These are phyloP conservation scores for Megaptera novaeangliae DNA, from an alignment of 2,113 vertebrate genomes.

Conservation along the genomic window DNA sequence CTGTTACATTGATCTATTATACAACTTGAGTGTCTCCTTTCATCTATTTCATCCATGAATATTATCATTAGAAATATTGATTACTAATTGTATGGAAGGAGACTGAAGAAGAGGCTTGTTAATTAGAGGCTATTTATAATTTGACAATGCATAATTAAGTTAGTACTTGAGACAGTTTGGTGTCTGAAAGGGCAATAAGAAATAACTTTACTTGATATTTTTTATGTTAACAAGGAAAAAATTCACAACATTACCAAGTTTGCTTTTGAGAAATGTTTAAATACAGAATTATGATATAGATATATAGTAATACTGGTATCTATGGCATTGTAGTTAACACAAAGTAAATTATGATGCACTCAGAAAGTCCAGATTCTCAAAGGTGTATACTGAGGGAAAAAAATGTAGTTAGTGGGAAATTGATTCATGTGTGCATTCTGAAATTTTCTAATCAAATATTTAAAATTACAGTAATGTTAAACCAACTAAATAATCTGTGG, in stretches of 20 bases:
- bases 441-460: neutral
- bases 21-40: neutral
- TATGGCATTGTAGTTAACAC: neutral
- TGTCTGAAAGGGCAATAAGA: neutral
- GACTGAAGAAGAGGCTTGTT: neutral
- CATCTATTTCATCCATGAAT: neutral
- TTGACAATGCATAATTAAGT: constrained; percentile 46
- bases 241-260: neutral
- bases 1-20: neutral
- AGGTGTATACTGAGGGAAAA: neutral
- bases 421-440: neutral
- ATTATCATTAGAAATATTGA: constrained; percentile 29
- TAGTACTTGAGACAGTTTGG: neutral
- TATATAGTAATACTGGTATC: neutral
- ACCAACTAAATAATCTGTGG: neutral
- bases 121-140: constrained; percentile 44
- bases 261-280: neutral
- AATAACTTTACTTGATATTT: neutral
- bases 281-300: neutral
- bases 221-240: neutral
- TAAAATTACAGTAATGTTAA: neutral
- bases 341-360: neutral
- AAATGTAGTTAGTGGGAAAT: neutral
- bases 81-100: constrained; percentile 10
- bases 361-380: neutral